Percentiles rank a stretch among this genome's conserved stretches.
phyloP scores from a whole-genome alignment of 2,113 vertebrate genomes.

The Bos javanicus region DNA sequence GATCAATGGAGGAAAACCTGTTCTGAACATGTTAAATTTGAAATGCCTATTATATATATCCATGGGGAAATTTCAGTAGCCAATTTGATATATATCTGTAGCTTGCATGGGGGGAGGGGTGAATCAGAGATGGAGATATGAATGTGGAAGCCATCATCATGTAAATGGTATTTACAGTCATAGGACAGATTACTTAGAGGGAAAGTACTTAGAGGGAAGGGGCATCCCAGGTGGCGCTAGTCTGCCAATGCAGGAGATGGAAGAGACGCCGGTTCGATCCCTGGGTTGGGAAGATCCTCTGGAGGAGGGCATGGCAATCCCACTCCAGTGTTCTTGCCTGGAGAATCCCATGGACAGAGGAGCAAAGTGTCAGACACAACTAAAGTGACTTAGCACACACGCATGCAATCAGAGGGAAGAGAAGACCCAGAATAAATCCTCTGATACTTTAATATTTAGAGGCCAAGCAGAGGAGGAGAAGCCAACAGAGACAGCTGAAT shows the following conservation, averaged over 20 bases:
- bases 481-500: slow-evolving; percentile 5
- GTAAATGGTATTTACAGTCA: not conserved
- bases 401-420: not conserved
- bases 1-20: slow-evolving; percentile 8
- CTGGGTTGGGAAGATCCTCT: not conserved
- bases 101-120: not conserved
- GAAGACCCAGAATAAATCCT: slow-evolving; percentile 12
- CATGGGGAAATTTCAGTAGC: not conserved
- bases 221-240: not conserved
- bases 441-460: slow-evolving; percentile 8
- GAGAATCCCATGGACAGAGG: not conserved
- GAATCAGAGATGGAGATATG: not conserved
- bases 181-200: not conserved
- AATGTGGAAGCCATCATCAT: slow-evolving; percentile 27
- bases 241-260: not conserved
- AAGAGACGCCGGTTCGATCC: not conserved
- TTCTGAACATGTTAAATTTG: not conserved
- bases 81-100: not conserved
- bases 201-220: not conserved
- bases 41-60: slow-evolving; percentile 7
- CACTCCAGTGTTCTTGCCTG: not conserved
- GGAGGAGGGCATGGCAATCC: not conserved
- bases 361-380: not conserved
- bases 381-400: not conserved
- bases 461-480: not conserved